These are phyloP conservation scores for Papilio polytes DNA, from an alignment of 1,140 invertebrate species.

Conservation along the genomic window DNA sequence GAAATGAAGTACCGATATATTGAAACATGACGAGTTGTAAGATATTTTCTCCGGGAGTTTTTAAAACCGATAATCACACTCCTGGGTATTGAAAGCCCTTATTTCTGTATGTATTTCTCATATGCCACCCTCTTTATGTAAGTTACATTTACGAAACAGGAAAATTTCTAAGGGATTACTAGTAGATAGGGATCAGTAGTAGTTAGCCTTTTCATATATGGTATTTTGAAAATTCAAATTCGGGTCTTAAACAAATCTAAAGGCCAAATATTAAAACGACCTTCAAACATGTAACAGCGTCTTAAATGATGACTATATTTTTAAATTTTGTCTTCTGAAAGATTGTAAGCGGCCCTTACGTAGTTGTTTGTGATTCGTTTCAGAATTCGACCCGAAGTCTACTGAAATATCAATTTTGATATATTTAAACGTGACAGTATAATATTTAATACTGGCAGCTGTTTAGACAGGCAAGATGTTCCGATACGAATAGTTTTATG, in stretches of 20 bases:
- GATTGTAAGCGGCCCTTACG: too few species aligned
- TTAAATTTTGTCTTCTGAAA: too few species aligned
- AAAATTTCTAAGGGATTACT: background rate
- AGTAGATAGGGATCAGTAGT: too few species aligned
- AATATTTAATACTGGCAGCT: constrained; percentile 3
- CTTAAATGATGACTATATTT: too few species aligned
- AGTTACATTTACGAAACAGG: background rate
- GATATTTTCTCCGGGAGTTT: background rate
- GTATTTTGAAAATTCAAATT: too few species aligned
- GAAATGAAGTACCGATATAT: background rate
- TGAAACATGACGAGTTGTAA: background rate
- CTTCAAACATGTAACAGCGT: too few species aligned
- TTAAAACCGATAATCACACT: background rate
- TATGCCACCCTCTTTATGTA: background rate
- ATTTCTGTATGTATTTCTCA: background rate
- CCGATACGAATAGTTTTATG: background rate
- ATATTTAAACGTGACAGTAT: background rate
- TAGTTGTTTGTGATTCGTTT: too few species aligned
- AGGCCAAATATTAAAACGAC: too few species aligned
- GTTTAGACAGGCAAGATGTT: background rate
- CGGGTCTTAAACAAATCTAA: too few species aligned
- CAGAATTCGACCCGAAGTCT: background rate
- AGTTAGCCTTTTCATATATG: too few species aligned
- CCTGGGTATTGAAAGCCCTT: background rate
- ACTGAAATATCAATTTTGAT: background rate